Conservation (phyloP, 1,140 invertebrate genomes). For the Plectrocnemia conspersa region DNA sequence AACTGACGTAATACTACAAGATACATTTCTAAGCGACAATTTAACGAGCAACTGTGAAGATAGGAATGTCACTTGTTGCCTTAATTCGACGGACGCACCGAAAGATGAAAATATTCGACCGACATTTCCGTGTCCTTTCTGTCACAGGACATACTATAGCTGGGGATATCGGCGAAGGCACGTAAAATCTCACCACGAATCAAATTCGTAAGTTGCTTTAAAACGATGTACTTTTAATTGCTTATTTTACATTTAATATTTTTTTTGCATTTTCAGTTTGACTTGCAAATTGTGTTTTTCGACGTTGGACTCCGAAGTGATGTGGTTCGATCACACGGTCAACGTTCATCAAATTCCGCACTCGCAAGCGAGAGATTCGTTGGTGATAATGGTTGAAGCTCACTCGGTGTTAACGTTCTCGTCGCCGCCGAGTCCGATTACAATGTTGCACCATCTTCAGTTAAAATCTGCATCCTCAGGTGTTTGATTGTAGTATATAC, state of each 20-base stretch:
- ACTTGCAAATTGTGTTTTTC: conserved; percentile 58
- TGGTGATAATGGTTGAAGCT: conserved; percentile 60
- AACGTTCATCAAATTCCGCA: conserved; percentile 53
- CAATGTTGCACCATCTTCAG: conserved; percentile 44
- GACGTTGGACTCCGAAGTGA: conserved; percentile 52
- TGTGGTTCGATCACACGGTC: conserved; percentile 58
- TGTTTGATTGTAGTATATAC: too few species aligned
- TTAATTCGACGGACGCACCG: conserved; percentile 5
- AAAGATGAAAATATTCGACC: conserved; percentile 42
- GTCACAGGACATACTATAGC: conserved; percentile 59
- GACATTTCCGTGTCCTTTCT: conserved; percentile 62
- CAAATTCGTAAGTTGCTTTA: conserved; percentile 46
- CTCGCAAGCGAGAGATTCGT: conserved; percentile 55
- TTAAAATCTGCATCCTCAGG: too few species aligned
- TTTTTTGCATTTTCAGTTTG: conserved; percentile 42
- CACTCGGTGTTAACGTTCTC: conserved; percentile 57
- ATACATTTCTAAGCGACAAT: neutral
- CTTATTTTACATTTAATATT: conserved; percentile 2
- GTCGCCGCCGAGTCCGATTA: conserved; percentile 45
- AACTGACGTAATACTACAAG: neutral
- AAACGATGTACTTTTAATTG: neutral
- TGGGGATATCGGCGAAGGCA: conserved; percentile 62
- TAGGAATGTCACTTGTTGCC: conserved; percentile 17
- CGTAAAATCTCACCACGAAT: conserved; percentile 58
- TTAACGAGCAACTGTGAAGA: neutral